phyloP scores from a whole-genome alignment of 2,888 invertebrate genomes.

The Apotomis turbidana region DNA sequence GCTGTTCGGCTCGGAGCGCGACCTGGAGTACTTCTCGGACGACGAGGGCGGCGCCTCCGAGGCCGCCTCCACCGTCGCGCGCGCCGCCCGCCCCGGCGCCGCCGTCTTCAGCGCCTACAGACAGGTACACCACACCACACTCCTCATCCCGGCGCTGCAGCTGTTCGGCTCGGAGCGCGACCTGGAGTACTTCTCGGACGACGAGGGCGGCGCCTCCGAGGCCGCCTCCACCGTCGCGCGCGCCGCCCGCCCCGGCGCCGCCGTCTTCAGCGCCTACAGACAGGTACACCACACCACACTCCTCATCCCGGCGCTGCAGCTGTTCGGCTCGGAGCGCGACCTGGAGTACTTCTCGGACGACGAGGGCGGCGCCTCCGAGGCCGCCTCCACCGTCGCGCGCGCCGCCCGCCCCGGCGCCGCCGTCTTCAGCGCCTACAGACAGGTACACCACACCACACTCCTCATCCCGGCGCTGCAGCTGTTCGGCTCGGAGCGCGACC shows the following conservation, averaged over 20 bases:
- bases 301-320: too few species aligned
- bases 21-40: too few species aligned
- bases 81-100: slow-evolving; percentile 75
- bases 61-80: slow-evolving; percentile 58
- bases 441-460: slow-evolving; percentile 56
- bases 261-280: slow-evolving; percentile 69
- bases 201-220: slow-evolving; percentile 46
- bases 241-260: slow-evolving; percentile 74
- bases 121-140: slow-evolving; percentile 59
- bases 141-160: too few species aligned
- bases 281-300: slow-evolving; percentile 59
- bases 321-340: slow-evolving; percentile 59
- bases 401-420: slow-evolving; percentile 75
- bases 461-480: too few species aligned
- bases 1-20: slow-evolving; percentile 61
- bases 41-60: slow-evolving; percentile 46
- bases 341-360: too few species aligned
- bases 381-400: slow-evolving; percentile 61
- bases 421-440: slow-evolving; percentile 71
- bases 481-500: too few species aligned
- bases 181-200: too few species aligned
- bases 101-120: slow-evolving; percentile 70
- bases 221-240: slow-evolving; percentile 61
- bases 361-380: slow-evolving; percentile 46
- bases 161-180: slow-evolving; percentile 60